Evolutionary conservation across 2,113 vertebrate species (phyloP), one percentile per base, ranked within the genome.

Genomic region (Danionella cerebrum): DNA sequence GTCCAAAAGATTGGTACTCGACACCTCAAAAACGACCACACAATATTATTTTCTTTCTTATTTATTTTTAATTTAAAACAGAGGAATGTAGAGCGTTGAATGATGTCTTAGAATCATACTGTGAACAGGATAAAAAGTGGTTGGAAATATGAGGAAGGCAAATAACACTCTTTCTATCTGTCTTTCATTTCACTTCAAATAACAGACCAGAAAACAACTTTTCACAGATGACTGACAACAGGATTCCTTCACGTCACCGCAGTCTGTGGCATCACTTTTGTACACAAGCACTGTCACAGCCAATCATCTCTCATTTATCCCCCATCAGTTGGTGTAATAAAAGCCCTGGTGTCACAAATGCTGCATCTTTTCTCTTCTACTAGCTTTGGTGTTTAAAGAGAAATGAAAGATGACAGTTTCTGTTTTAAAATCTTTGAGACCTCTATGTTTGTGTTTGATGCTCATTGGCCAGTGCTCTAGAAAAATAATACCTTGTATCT

Each of bases 361-460:
- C 65, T 45, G 41, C 63, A 57, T 70, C 67, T 71, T 59, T 71
- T 65, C 67, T 48, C 42, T 41, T 21, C 51, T 33, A 45, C 70
- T 31, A 58, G n/a, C 63, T 65, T 72, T 59, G 60, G 70, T 75
- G 69, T 60, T 67, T 76, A 74, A 65, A 35, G 65, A 66, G 38
- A 72, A 78, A 60, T 64, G 63, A 77, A 78, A 73, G 65, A 47
- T 73, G 80, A 78, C 70, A 69, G 59, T 64, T 54, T 63, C 38
- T n/a, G n/a, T n/a, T n/a, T n/a, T n/a, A n/a, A 53, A 70, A 77
- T 70, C 11, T 21, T 59, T 59, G 22, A 27, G n/a, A 25, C 77
- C 79, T 67, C 83, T 84, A 87, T 87, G 82, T 69, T 65, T 70
- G n/a, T 75, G 72, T 82, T 45, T 77, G 75, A 78, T 48, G 65